These are phyloP conservation scores for Mobula hypostoma DNA, from an alignment of 2,113 vertebrate genomes.

Conservation along the genomic window DNA sequence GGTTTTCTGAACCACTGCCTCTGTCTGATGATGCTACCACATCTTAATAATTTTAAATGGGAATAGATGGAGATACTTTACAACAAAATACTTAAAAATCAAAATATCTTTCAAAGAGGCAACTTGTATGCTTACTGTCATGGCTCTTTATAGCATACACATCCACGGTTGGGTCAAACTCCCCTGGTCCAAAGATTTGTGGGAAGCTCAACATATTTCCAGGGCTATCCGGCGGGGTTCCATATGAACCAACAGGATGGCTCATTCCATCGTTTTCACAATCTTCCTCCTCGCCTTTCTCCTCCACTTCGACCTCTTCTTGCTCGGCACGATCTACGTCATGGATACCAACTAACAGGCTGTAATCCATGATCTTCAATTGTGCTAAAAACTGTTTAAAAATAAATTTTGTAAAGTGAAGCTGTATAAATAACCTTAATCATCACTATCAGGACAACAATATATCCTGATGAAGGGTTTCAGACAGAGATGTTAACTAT, in stretches of 20 bases:
- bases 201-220: constrained; percentile 84
- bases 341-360: constrained; percentile 86
- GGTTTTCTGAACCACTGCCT: background rate
- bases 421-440: too few relatives aligned
- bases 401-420: background rate
- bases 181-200: constrained; percentile 81
- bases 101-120: background rate
- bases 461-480: too few relatives aligned
- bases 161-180: constrained; percentile 83
- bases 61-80: background rate
- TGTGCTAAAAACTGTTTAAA: constrained; percentile 76
- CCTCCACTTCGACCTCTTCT: constrained; percentile 91
- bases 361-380: constrained; percentile 98
- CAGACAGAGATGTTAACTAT: too few relatives aligned
- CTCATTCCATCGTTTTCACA: constrained; percentile 77
- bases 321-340: constrained; percentile 90
- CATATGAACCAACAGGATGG: constrained; percentile 73
- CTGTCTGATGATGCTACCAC: background rate
- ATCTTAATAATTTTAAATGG: background rate
- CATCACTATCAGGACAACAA: too few relatives aligned
- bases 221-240: constrained; percentile 82
- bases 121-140: constrained; percentile 63
- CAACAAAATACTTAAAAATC: background rate
- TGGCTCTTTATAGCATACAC: constrained; percentile 94
- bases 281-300: constrained; percentile 79